Base-by-base conservation (phyloP, 2,797 vertebrate species). In the Fistularia commersonii region DNA sequence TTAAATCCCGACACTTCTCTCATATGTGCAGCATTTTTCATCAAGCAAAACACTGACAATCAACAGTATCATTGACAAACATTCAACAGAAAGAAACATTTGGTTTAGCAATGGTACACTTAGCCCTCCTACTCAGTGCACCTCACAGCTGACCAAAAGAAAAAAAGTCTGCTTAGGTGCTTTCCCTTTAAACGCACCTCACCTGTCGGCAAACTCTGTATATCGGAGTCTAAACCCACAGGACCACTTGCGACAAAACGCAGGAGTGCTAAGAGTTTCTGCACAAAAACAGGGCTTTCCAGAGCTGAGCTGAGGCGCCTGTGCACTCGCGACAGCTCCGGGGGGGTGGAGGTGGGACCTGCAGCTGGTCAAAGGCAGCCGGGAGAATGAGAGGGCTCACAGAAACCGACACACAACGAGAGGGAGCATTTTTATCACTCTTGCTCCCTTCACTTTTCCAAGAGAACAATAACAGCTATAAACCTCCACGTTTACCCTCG, bases 361-460 rank as follows among this genome's bases (percentile, higher is more conserved):
- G 57, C 71, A 79, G 77, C 83, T 77, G 80, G 65, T 84, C 82
- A 83, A 75, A 76, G 81, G 82, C 50, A 67, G 57, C 48, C 11
- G 52, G 66, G 51, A 58, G 51, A 73, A 80, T 64, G 67, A 51
- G 55, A 75, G 69, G 62, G 74, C 68, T 73, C 34, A 65, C 56
- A 63, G 64, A 81, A 47, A 36, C 48, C 8, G 32, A 59, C 34
- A 51, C 52, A 61, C 32, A 11, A 70, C 57, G 6, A 65, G n/a
- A 1, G 59, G 73, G 49, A 79, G 69, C 75, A 63, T 49, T 6
- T 5, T 57, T 76, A 62, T 79, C 76, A 66, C 69, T 53, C 7
- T 49, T 59, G 41, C 40, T 53, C 55, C 54, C 10, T 10, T 41
- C 13, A 3, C 14, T 49, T 37, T 41, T 41, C 46, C 8, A 33